Evolutionary conservation across 2,888 invertebrate species (phyloP).

Genomic region (Zaprionus obscuricornis): DNA sequence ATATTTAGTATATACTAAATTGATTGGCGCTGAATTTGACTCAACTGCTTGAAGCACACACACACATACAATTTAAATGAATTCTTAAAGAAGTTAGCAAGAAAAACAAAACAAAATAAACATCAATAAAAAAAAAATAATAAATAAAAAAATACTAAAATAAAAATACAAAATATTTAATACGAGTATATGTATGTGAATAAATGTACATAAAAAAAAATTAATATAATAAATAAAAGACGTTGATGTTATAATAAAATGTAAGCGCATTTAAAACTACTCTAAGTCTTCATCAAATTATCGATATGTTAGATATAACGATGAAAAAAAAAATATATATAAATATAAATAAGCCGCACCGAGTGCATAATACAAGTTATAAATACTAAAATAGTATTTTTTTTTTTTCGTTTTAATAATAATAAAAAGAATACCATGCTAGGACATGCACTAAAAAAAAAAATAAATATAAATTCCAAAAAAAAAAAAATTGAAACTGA

Average conservation of each 20-base stretch:
- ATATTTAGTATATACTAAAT: too few species aligned
- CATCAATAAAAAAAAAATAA: too few species aligned
- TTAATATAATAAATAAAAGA: neutral
- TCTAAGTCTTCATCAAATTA: constrained; percentile 21
- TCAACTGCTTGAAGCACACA: constrained; percentile 43
- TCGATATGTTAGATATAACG: neutral
- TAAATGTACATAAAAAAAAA: neutral
- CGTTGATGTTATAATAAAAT: constrained; percentile 34
- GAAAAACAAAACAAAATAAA: too few species aligned
- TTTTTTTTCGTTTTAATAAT: too few species aligned
- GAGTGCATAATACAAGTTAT: neutral
- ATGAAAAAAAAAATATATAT: neutral
- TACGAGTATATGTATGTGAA: neutral
- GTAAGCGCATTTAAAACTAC: constrained; percentile 67
- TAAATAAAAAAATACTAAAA: too few species aligned
- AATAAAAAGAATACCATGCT: too few species aligned
- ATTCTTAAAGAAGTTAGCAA: constrained; percentile 17
- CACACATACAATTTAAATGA: constrained; percentile 33
- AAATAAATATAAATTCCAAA: constrained; percentile 4
- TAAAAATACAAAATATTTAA: too few species aligned
- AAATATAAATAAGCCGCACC: constrained; percentile 14
- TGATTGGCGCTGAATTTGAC: constrained; percentile 50
- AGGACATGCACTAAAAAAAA: neutral
- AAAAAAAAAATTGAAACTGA: neutral
- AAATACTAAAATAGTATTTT: constrained; percentile 35